phyloP scores from a whole-genome alignment of 1,140 invertebrate species.

The Musca domestica region DNA sequence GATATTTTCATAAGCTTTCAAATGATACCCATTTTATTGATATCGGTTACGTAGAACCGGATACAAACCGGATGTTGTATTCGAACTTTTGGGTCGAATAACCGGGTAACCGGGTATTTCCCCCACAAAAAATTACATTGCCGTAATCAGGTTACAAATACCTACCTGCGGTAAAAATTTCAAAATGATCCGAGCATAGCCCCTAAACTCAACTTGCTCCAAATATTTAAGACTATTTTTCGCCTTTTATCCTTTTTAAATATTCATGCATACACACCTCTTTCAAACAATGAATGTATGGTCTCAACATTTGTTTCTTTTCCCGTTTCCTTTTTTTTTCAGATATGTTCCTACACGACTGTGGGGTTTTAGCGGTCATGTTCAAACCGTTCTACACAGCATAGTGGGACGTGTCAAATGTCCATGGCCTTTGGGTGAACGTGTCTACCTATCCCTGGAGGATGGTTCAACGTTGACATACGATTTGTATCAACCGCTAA shows the following conservation, averaged over 20 bases:
- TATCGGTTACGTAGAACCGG: no score
- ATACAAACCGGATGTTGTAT: no score
- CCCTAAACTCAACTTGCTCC: no score
- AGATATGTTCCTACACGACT: constrained; percentile 87
- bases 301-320: background rate
- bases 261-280: background rate
- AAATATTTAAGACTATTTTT: background rate
- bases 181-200: no score
- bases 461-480: constrained; percentile 90
- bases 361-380: constrained; percentile 92
- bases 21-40: no score
- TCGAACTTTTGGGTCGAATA: no score
- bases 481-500: constrained; percentile 83
- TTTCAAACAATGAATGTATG: background rate
- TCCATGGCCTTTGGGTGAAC: constrained; percentile 79
- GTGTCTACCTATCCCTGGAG: constrained; percentile 68
- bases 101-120: no score
- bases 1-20: no score
- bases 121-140: no score
- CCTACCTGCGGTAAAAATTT: no score
- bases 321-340: constrained; percentile 42
- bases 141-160: no score
- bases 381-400: constrained; percentile 89
- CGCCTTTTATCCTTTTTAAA: background rate
- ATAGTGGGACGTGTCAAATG: constrained; percentile 82